These are phyloP conservation scores for Alosa sapidissima DNA, from an alignment of 2,797 vertebrate species.

Conservation along the genomic window DNA sequence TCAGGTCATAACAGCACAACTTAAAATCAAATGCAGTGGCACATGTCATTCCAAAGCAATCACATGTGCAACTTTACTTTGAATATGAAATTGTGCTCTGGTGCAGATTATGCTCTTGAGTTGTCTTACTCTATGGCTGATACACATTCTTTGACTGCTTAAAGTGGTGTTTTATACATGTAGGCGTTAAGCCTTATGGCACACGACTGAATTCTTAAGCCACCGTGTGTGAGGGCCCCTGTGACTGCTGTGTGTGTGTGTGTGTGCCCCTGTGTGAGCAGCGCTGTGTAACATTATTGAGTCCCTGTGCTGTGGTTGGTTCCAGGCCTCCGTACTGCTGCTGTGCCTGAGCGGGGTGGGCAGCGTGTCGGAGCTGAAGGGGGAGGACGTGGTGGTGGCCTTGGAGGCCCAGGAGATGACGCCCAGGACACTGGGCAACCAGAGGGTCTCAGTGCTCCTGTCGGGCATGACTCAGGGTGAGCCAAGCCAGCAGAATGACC, in stretches of 20 bases:
- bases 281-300: not conserved
- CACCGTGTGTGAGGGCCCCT: not conserved
- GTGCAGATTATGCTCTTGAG: not conserved
- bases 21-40: not conserved
- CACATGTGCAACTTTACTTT: not conserved
- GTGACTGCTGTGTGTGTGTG: not conserved
- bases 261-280: not conserved
- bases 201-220: not conserved
- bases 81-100: not conserved
- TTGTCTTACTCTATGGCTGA: not conserved
- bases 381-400: conserved; percentile 82
- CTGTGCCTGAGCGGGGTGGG: conserved; percentile 79
- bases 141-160: not conserved
- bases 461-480: conserved; percentile 68
- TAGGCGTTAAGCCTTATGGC: not conserved
- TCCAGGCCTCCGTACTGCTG: conserved; percentile 85
- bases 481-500: not conserved
- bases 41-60: not conserved
- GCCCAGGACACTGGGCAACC: conserved; percentile 81
- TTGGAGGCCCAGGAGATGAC: conserved; percentile 75
- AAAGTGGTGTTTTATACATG: not conserved
- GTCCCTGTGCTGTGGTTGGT: not conserved
- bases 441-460: conserved; percentile 81
- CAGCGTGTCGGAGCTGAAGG: conserved; percentile 78
- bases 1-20: not conserved